A percentile compares a stretch with the other conserved stretches of the same genome.
phyloP scores from a whole-genome alignment of 2,113 vertebrate genomes.

The Ibidorhyncha struthersii region DNA sequence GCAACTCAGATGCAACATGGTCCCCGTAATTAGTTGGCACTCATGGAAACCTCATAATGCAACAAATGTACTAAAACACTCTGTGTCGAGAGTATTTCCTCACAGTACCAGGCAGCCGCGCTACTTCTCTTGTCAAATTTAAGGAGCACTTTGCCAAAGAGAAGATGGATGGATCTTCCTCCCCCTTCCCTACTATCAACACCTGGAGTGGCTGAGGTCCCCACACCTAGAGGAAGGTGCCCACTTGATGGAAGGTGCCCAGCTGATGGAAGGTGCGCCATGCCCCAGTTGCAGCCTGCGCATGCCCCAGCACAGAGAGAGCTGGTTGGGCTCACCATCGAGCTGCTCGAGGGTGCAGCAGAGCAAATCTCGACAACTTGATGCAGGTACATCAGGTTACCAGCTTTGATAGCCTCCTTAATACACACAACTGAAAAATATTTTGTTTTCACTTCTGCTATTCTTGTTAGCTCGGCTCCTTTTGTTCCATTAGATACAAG shows the following conservation, averaged over 20 bases:
- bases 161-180: neutral
- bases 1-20: neutral
- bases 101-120: neutral
- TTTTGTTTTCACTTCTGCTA: neutral
- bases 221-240: neutral
- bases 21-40: neutral
- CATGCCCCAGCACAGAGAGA: neutral
- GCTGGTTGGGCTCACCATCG: neutral
- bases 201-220: neutral
- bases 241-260: neutral
- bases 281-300: neutral
- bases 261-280: neutral
- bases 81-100: neutral
- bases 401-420: neutral
- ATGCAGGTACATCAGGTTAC: neutral
- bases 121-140: neutral
- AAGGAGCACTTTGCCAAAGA: neutral
- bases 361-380: neutral
- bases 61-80: neutral
- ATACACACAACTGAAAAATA: accelerated
- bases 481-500: no score
- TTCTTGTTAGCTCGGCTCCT: neutral
- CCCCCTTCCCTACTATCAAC: accelerated
- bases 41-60: neutral
- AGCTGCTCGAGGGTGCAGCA: neutral